Percentiles rank a stretch among this genome's conserved stretches.
Conservation (phyloP, 2,888 invertebrate species). For the Laothoe populi region DNA sequence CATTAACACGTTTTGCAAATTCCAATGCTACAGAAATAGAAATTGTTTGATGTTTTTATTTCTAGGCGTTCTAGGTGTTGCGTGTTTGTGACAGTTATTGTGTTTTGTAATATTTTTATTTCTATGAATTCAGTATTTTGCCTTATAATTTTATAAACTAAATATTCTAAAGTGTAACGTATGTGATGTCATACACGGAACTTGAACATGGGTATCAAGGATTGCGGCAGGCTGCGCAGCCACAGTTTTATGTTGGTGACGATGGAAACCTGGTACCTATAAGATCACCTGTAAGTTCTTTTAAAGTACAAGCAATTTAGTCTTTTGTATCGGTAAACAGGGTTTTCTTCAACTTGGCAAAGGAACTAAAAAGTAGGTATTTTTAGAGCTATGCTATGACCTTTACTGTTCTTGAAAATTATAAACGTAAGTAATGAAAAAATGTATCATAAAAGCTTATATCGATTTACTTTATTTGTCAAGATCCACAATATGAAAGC, state of each 20-base stretch:
- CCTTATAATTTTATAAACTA: neutral
- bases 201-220: conserved; percentile 97
- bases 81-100: neutral
- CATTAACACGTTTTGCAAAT: no score
- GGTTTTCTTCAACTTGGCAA: neutral
- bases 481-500: neutral
- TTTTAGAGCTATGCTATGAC: conserved; percentile 21
- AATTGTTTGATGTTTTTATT: no score
- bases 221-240: conserved; percentile 88
- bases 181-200: conserved; percentile 95
- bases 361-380: neutral
- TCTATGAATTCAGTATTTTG: conserved; percentile 24
- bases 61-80: no score
- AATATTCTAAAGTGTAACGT: conserved; percentile 50
- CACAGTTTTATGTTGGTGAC: conserved; percentile 90
- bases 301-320: conserved; percentile 29
- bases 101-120: conserved; percentile 31
- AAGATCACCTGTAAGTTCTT: conserved; percentile 84
- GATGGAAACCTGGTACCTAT: conserved; percentile 86
- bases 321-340: neutral
- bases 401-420: conserved; percentile 26
- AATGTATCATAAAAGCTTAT: neutral
- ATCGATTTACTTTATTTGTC: neutral
- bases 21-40: no score
- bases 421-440: neutral